Evolutionary conservation across 2,888 invertebrate genomes (phyloP).

Genomic region (Papilio gigon): DNA sequence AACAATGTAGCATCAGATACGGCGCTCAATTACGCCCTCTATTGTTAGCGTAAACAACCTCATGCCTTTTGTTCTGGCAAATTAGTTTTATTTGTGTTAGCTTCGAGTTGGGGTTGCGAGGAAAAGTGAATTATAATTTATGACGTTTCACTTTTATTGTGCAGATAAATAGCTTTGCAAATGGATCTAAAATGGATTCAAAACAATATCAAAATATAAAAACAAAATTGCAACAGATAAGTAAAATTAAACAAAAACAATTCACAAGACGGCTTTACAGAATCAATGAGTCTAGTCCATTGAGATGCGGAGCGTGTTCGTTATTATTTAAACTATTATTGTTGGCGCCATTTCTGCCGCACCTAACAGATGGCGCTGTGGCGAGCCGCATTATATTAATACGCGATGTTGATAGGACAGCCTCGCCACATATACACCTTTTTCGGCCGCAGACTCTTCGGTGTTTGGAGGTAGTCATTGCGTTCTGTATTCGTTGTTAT

Average conservation of each 20-base stretch:
- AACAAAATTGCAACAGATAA: background rate
- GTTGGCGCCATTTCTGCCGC: too few species aligned
- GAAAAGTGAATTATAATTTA: conserved; percentile 23
- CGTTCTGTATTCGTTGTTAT: too few species aligned
- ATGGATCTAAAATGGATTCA: background rate
- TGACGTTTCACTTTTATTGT: conserved; percentile 11
- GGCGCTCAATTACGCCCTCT: conserved; percentile 21
- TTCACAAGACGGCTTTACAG: too few species aligned
- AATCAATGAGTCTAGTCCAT: too few species aligned
- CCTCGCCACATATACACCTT: too few species aligned
- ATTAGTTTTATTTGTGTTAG: conserved; percentile 28
- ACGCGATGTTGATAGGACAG: too few species aligned
- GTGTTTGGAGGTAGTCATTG: too few species aligned
- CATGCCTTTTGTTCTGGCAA: conserved; percentile 24
- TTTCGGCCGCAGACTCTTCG: too few species aligned
- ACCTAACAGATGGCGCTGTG: too few species aligned
- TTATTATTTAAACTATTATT: too few species aligned
- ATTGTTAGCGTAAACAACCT: conserved; percentile 30
- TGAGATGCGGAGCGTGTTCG: too few species aligned
- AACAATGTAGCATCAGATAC: conserved; percentile 25
- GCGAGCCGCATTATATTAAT: too few species aligned
- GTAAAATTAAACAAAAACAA: background rate
- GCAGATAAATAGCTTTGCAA: conserved; percentile 2
- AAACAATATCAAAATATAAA: background rate
- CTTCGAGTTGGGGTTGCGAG: conserved; percentile 14